These are phyloP conservation scores for Cichlasoma orientale DNA, from an alignment of 2,797 vertebrate species.

Conservation along the genomic window DNA sequence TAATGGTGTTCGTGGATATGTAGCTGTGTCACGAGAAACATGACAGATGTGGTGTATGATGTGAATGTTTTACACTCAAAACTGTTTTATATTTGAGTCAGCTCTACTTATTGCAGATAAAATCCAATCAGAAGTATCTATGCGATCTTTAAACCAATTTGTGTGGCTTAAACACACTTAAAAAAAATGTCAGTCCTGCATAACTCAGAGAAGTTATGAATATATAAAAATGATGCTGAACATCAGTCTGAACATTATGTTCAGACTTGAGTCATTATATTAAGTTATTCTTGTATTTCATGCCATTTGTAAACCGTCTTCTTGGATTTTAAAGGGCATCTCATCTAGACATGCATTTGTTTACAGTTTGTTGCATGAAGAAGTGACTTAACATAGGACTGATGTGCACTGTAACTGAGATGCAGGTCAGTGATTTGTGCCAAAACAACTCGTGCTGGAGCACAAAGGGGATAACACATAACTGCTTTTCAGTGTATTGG, in stretches of 20 bases:
- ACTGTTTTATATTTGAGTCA: not conserved
- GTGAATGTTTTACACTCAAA: conserved; percentile 14
- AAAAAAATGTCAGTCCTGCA: not conserved
- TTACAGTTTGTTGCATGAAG: conserved; percentile 38
- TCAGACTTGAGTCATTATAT: not conserved
- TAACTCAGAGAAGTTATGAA: not conserved
- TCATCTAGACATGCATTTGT: conserved; percentile 6
- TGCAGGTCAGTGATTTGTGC: conserved; percentile 41
- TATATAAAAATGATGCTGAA: not conserved
- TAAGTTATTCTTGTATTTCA: conserved; percentile 20
- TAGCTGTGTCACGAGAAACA: conserved; percentile 62
- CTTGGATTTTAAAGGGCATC: conserved; percentile 1
- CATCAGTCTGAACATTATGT: not conserved
- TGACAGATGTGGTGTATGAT: not conserved
- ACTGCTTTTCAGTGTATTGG: not conserved
- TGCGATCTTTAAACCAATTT: not conserved
- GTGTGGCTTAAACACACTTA: not conserved
- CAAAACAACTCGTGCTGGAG: conserved; percentile 21
- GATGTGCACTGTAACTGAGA: conserved; percentile 37
- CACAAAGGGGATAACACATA: not conserved
- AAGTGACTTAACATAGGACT: conserved; percentile 31
- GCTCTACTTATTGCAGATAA: conserved; percentile 10
- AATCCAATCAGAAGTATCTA: conserved; percentile 13
- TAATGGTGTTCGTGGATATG: conserved; percentile 99
- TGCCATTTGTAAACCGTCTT: conserved; percentile 33